Evolutionary conservation across 1,140 invertebrate genomes (phyloP), one percentile per base, ranked within the genome.

Genomic region (Neuroterus valhalla): DNA sequence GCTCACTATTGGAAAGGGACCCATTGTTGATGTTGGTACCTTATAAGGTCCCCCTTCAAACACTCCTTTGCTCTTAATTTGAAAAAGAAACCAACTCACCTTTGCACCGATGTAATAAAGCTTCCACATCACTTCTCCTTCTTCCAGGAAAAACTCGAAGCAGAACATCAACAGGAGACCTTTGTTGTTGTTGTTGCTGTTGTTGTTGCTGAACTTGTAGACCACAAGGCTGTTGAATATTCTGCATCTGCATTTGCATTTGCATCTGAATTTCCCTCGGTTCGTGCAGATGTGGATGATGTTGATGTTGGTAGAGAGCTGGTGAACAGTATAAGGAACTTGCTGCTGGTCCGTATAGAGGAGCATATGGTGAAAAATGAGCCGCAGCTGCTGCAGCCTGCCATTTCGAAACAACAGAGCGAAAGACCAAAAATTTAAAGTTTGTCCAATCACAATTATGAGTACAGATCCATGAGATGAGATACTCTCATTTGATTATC

Each of bases 121-220:
- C 92, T 86, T 98, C 96, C 1, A 98, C 95, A 75, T 97, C 95
- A 23, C 92, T 93, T 31, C 96, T 91, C 79, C 96, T 94, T 80
- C 95, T 93, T 76, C 94, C 94, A 0, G 97, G 97, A 86, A 98
- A 98, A 0, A 98, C 96, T 76, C 93, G 89, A 67, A 94, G 88
- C 10, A 96, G 89, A 14, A 95, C 93, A 83, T 96, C 95, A 3
- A 96, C 91, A 0, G 95, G 94, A 0, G 94, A 94, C 52, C 93
- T 88, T 77, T 93, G 92, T 45, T 85, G 88, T 45, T 85, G 88
- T 23, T 84, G 86, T 45, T 85, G 88, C 21, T 84, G 86, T 31
- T 83, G 81, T n/a, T 89, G 88, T 8, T 90, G 89, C 55, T 89
- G 86, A 19, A 88, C 72, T 66, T 88, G 87, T 46, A 89, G 50